These are phyloP conservation scores for Capreolus pygargus DNA, from an alignment of 2,113 vertebrate genomes.

Conservation along the genomic window DNA sequence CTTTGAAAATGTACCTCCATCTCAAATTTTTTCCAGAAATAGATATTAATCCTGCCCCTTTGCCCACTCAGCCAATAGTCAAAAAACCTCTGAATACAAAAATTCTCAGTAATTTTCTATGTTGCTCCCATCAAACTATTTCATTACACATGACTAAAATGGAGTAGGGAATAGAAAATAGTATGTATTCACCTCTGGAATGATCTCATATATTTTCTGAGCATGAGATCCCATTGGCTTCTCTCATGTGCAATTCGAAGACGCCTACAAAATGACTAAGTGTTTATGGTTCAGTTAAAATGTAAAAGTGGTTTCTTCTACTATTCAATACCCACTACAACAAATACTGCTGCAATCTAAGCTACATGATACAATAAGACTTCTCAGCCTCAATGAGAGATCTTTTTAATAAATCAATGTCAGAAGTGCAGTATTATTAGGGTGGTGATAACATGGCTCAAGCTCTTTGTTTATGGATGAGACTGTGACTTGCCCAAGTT, in stretches of 20 bases:
- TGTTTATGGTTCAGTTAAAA: conserved; percentile 47
- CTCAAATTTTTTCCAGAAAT: conserved; percentile 49
- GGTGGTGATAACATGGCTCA: background rate
- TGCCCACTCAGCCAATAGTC: conserved; percentile 49
- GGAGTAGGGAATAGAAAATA: conserved; percentile 37
- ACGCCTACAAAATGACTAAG: background rate
- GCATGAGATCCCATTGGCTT: conserved; percentile 37
- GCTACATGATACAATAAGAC: background rate
- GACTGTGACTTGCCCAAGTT: background rate
- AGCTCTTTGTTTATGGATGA: background rate
- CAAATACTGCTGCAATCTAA: background rate
- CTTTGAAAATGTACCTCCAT: conserved; percentile 57
- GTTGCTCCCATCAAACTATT: conserved; percentile 48
- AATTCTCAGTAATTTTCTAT: conserved; percentile 56
- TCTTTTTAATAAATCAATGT: background rate
- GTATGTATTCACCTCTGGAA: conserved; percentile 46
- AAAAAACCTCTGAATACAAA: conserved; percentile 60
- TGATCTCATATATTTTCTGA: conserved; percentile 60
- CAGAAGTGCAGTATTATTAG: background rate
- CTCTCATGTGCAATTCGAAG: conserved; percentile 49
- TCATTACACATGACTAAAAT: conserved; percentile 41
- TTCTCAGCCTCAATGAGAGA: background rate
- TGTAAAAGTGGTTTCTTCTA: background rate
- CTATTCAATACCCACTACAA: background rate
- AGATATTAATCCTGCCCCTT: conserved; percentile 64